Base-by-base conservation (phyloP, 2,113 vertebrate species). In the Eolophus roseicapilla region DNA sequence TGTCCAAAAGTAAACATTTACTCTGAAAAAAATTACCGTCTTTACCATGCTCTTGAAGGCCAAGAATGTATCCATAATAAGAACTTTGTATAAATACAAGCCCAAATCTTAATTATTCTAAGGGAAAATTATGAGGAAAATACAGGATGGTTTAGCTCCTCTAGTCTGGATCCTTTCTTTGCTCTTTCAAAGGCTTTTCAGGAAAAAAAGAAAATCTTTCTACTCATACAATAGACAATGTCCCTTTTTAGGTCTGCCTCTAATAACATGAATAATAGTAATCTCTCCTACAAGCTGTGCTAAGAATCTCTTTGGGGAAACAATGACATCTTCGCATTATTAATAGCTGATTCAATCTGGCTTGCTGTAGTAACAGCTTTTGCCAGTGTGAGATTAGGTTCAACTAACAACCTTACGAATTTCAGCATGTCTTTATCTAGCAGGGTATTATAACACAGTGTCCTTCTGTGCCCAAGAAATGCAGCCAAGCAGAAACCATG, bases 321-420 rank as follows among this genome's bases (percentile, higher is more conserved):
- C 83, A 97, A 92, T 90, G 93, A 87, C 95, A 95, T 96, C 96
- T 92, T 97, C 86, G 85, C 92, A 90, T 93, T 97, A 97, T 97
- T 97, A 97, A 97, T 95, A 95, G 92, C 86, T 95, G 90, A 96
- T 97, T 93, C 90, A 87, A 57, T 92, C 75, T 84, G 91, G 68
- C 67, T 94, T 82, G 94, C 86, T 97, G 96, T 93, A 96, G 93
- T 93, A 97, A 95, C 90, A 96, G 92, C 90, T 97, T 97, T 96
- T 96, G 94, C 92, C 71, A 96, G 84, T n/a, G 80, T 91, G 89
- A 97, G 88, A 96, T 86, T 85, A 88, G 92, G 90, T 90, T 96
- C 85, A 79, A 29, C 85, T 80, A 96, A 71, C 83, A 94, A 74
- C 80, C 52, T 95, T 92, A 82, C 6, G 81, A 97, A 96, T 96